These are phyloP conservation scores for Amiota communis DNA, from an alignment of 2,888 invertebrate genomes.

Conservation along the genomic window DNA sequence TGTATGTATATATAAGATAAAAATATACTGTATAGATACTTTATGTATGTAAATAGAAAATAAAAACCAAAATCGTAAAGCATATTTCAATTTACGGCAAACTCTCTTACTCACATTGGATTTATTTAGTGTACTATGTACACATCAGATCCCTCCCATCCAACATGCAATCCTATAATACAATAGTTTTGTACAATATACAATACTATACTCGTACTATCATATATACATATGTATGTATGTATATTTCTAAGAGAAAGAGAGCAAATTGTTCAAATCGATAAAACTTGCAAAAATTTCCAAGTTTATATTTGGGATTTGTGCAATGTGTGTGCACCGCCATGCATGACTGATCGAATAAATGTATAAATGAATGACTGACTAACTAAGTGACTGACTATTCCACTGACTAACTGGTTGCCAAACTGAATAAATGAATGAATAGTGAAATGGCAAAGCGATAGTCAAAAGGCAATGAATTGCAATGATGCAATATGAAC, in stretches of 20 bases:
- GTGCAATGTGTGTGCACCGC: background rate
- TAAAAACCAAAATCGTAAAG: slow-evolving; percentile 61
- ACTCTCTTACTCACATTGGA: background rate
- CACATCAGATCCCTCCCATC: slow-evolving; percentile 36
- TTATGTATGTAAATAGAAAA: background rate
- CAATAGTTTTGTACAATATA: background rate
- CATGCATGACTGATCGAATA: background rate
- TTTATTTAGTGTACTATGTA: background rate
- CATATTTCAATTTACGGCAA: slow-evolving; percentile 65
- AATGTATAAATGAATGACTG: background rate
- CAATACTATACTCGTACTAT: background rate
- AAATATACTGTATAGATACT: background rate
- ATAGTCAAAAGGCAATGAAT: slow-evolving; percentile 49
- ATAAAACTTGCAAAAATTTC: slow-evolving; percentile 39
- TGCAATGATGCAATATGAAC: background rate
- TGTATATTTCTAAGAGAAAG: background rate
- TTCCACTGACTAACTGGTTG: background rate
- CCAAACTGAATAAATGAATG: slow-evolving; percentile 41
- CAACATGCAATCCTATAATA: no score
- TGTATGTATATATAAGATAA: background rate
- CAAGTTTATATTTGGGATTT: slow-evolving; percentile 24
- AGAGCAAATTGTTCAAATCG: slow-evolving; percentile 8
- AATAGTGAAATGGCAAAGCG: slow-evolving; percentile 31
- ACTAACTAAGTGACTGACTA: slow-evolving; percentile 16
- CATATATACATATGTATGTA: no score